These are phyloP conservation scores for Betta splendens DNA, from an alignment of 2,797 vertebrate genomes.

Conservation along the genomic window DNA sequence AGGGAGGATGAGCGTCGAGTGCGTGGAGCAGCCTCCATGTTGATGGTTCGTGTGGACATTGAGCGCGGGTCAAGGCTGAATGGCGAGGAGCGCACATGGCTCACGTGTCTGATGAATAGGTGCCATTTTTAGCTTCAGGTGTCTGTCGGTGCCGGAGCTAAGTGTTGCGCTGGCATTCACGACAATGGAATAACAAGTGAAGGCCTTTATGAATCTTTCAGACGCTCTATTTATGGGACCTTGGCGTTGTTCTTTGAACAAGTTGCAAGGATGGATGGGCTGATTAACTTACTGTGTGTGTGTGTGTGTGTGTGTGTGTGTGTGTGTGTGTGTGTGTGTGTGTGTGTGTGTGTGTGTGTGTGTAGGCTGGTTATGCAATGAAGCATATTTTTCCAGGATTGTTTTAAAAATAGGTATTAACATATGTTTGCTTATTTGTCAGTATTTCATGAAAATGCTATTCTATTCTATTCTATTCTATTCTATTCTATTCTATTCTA, in stretches of 20 bases:
- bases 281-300: constrained; percentile 60
- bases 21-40: not conserved
- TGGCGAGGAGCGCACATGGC: constrained; percentile 35
- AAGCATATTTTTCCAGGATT: constrained; percentile 40
- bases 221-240: constrained; percentile 74
- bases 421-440: constrained; percentile 59
- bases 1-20: not conserved
- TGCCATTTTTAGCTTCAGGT: constrained; percentile 66
- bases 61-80: constrained; percentile 38
- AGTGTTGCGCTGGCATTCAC: constrained; percentile 60
- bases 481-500: not conserved
- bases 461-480: not conserved
- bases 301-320: constrained; percentile 29
- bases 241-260: constrained; percentile 58
- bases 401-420: constrained; percentile 39
- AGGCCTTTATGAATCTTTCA: constrained; percentile 81
- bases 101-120: constrained; percentile 68
- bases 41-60: constrained; percentile 13
- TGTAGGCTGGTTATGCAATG: constrained; percentile 45
- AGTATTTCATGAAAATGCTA: constrained; percentile 61
- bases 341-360: constrained; percentile 1
- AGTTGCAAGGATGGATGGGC: constrained; percentile 35
- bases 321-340: constrained; percentile 23
- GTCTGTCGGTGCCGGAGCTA: constrained; percentile 53
- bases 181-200: constrained; percentile 77